Percentiles rank a stretch among this genome's conserved stretches.
Evolutionary conservation across 1,140 invertebrate species (phyloP).

Genomic region (Diploscapter pachys): DNA sequence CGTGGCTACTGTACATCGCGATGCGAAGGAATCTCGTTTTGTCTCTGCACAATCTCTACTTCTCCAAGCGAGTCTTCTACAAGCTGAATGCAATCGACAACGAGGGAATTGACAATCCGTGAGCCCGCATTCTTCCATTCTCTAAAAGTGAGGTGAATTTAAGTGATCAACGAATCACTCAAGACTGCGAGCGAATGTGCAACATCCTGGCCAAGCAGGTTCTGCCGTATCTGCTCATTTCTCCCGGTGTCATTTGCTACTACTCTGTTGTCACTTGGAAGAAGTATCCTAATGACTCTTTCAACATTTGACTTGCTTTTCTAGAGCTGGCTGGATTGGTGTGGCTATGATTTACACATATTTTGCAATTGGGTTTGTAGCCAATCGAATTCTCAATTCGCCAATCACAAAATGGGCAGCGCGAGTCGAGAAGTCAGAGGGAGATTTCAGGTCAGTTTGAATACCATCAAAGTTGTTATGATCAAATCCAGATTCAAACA

Average conservation of each 20-base stretch:
- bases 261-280: slow-evolving; percentile 35
- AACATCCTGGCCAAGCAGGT: slow-evolving; percentile 37
- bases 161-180: slow-evolving; percentile 45
- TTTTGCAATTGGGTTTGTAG: slow-evolving; percentile 64
- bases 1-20: slow-evolving; percentile 40
- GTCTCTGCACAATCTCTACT: slow-evolving; percentile 37
- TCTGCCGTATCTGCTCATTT: slow-evolving; percentile 34
- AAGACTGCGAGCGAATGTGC: slow-evolving; percentile 40
- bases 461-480: neutral
- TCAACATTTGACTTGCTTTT: slow-evolving; percentile 7
- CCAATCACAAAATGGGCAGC: slow-evolving; percentile 65
- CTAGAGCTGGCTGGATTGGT: slow-evolving; percentile 65
- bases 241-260: slow-evolving; percentile 37
- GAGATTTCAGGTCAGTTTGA: slow-evolving; percentile 65
- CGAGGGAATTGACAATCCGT: slow-evolving; percentile 44
- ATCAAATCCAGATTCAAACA: slow-evolving; percentile 64
- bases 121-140: neutral
- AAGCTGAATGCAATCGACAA: slow-evolving; percentile 38
- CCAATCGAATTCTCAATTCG: slow-evolving; percentile 67
- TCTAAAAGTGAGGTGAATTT: neutral
- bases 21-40: slow-evolving; percentile 34
- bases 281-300: neutral
- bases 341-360: slow-evolving; percentile 64
- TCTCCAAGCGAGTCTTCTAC: slow-evolving; percentile 31
- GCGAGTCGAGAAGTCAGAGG: slow-evolving; percentile 65